A percentile compares a stretch with the other conserved stretches of the same genome.
Conservation (phyloP, 2,888 invertebrate species). For the Philereme vetulata region DNA sequence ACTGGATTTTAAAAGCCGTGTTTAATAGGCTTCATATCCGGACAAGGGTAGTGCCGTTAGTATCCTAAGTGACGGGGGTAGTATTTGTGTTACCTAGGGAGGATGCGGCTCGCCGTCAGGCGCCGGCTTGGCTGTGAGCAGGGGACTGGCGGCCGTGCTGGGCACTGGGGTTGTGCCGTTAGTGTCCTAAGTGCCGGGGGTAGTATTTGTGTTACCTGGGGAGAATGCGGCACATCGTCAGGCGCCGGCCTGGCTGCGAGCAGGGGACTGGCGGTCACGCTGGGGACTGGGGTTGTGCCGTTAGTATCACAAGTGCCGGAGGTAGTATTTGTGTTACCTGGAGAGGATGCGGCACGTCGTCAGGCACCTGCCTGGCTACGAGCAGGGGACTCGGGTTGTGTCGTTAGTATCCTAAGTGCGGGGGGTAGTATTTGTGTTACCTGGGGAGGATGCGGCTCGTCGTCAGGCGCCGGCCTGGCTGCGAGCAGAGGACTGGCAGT, state of each 20-base stretch:
- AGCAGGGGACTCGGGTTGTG: conserved; percentile 86
- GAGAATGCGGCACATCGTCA: too few species aligned
- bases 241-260: too few species aligned
- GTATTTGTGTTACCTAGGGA: neutral
- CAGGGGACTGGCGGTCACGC: conserved; percentile 1
- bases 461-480: conserved; percentile 76
- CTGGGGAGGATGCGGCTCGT: conserved; percentile 64
- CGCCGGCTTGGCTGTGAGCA: neutral
- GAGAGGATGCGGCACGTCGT: conserved; percentile 65
- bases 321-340: conserved; percentile 46
- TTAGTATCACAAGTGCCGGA: neutral
- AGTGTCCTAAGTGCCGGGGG: too few species aligned
- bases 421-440: conserved; percentile 31
- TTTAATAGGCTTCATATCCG: too few species aligned
- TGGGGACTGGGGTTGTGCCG: neutral
- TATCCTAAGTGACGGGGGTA: too few species aligned
- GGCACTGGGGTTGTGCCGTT: neutral
- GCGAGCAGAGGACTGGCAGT: conserved; percentile 93
- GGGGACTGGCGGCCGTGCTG: conserved; percentile 4
- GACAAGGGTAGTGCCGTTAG: too few species aligned
- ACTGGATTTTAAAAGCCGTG: too few species aligned
- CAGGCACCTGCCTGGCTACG: conserved; percentile 79
- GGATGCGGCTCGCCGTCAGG: too few species aligned
- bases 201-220: neutral
- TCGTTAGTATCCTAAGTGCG: too few species aligned